A percentile compares a stretch with the other conserved stretches of the same genome.
phyloP scores from a whole-genome alignment of 2,797 vertebrate genomes.

The Falco peregrinus region DNA sequence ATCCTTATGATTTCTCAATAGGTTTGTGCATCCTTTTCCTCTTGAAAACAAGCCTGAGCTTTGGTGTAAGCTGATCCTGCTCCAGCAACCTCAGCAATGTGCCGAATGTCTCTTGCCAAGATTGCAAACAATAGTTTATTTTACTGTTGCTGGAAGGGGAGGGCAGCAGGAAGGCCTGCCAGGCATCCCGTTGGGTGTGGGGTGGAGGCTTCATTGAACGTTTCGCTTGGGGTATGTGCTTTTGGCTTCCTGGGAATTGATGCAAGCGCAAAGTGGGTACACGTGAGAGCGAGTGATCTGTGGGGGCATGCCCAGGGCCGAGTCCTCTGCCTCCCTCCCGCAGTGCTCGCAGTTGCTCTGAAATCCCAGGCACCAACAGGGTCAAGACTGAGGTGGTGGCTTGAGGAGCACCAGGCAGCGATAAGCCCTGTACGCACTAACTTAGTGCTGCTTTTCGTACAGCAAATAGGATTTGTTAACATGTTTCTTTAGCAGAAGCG shows the following conservation, averaged over 20 bases:
- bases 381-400: not conserved
- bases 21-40: not conserved
- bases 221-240: not conserved
- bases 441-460: not conserved
- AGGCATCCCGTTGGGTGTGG: not conserved
- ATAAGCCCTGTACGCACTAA: not conserved
- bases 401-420: slow-evolving; percentile 8
- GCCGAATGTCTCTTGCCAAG: not conserved
- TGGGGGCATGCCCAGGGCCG: not conserved
- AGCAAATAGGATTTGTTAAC: not conserved
- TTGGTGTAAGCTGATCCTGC: not conserved
- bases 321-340: not conserved
- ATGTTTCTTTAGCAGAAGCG: not conserved
- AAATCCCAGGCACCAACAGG: not conserved
- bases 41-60: not conserved
- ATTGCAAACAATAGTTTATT: slow-evolving; percentile 36
- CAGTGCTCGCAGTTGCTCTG: not conserved
- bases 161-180: slow-evolving; percentile 22
- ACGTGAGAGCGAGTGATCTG: not conserved
- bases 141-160: slow-evolving; percentile 41
- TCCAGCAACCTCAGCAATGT: slow-evolving; percentile 23
- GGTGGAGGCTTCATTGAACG: not conserved
- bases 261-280: not conserved
- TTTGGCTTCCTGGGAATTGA: not conserved
- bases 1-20: not conserved